Conservation (phyloP, 1,140 invertebrate genomes). For the Pentalonia nigronervosa region DNA sequence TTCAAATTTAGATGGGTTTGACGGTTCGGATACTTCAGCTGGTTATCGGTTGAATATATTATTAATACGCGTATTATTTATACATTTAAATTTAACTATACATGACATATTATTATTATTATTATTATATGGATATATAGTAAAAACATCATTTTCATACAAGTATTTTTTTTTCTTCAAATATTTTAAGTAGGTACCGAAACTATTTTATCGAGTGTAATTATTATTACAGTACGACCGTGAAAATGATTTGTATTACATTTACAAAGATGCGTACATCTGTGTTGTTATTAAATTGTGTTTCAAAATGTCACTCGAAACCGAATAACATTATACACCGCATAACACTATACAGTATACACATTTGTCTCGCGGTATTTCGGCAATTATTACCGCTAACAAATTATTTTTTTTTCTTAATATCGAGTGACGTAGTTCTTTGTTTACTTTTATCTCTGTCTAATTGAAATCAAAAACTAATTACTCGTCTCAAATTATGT, state of each 20-base stretch:
- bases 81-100: background rate
- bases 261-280: background rate
- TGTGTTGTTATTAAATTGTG: background rate
- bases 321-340: no score
- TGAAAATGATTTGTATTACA: background rate
- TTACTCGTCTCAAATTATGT: background rate
- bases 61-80: background rate
- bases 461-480: background rate
- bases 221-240: no score
- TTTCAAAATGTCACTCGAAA: no score
- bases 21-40: background rate
- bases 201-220: background rate
- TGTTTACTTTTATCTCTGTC: no score
- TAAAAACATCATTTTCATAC: background rate
- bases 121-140: no score
- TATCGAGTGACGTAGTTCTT: background rate
- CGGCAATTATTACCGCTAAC: background rate
- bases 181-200: background rate
- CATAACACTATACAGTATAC: no score
- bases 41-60: slow-evolving; percentile 26
- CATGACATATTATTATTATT: background rate
- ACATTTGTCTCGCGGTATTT: background rate
- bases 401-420: background rate
- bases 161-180: background rate
- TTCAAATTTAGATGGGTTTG: background rate